Base-by-base conservation (phyloP, 2,797 vertebrate genomes). In the Ciconia nigra region DNA sequence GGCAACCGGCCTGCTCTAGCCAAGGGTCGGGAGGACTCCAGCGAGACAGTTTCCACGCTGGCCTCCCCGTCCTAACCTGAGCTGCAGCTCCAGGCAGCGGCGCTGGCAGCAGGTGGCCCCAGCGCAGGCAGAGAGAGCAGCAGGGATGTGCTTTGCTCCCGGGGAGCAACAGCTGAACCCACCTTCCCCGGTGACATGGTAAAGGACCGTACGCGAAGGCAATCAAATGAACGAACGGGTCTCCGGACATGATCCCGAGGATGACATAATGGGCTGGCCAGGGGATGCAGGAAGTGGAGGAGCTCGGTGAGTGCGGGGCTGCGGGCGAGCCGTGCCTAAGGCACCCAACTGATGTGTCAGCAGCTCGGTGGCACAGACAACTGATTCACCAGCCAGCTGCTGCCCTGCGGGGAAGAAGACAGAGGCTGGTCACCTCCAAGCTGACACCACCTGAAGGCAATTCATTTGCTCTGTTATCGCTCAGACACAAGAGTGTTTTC, bases 321-420 rank as follows among this genome's bases (percentile, higher is more conserved):
- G 88, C 16, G 37, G 77, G 47, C 0, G 18, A 78, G 59, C 65
- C 2, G 10, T 84, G 81, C 84, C 77, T 17, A 35, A 81, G 77
- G 89, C 91, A 77, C 87, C 55, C 14, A 4, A 29, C 71, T 63
- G 88, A 80, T 76, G 95, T 91, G 92, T 90, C 90, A 74, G 89
- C 79, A 88, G 78, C 79, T 95, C 70, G 10, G 97, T 98, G 97
- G 98, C 98, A 98, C 98, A 98, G 98, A 98, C 88, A 78, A 95
- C 90, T 97, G 97, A 97, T 73, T 97, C 95, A 97, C 91, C 95
- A 72, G 69, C 54, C 12, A 5, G 86, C 90, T 94, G 91, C 96
- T 97, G 97, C 97, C 98, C 98, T 98, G 98, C 91, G 87, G 94
- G 74, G 90, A 76, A 89, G 95, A 95, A 96, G 91, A 87, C 73